phyloP scores from a whole-genome alignment of 2,888 invertebrate species.

The Drosophila nr. medialis region DNA sequence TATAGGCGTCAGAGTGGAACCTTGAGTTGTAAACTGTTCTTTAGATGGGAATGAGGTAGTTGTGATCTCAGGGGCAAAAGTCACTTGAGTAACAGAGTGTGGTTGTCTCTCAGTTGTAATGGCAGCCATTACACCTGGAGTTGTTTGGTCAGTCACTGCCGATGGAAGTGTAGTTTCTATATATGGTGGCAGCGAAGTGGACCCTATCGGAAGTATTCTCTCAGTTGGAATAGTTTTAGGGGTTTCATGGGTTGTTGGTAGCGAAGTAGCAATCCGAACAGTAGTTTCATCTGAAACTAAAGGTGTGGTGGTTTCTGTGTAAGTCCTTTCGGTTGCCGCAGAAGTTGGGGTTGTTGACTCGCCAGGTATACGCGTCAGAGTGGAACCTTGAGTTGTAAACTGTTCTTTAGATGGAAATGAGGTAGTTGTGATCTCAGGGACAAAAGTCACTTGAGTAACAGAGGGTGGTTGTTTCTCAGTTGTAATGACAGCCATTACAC shows the following conservation, averaged over 20 bases:
- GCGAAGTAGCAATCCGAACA: too few relatives aligned
- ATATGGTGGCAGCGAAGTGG: neutral
- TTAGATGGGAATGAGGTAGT: neutral
- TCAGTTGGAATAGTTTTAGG: neutral
- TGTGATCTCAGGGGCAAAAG: neutral
- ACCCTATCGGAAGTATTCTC: neutral
- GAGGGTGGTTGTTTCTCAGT: neutral
- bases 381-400: neutral
- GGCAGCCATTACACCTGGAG: neutral
- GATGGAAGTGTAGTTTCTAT: neutral
- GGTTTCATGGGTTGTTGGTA: too few relatives aligned
- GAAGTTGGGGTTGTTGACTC: neutral
- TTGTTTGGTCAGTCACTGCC: neutral
- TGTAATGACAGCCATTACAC: neutral
- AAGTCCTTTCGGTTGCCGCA: too few relatives aligned
- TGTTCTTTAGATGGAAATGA: neutral
- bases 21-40: neutral
- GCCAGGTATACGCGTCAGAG: neutral
- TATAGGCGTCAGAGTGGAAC: neutral
- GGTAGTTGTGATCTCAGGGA: neutral
- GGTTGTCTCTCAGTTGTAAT: neutral
- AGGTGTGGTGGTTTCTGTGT: too few relatives aligned
- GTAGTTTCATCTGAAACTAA: too few relatives aligned
- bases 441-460: neutral
- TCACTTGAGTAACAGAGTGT: neutral